Evolutionary conservation across 2,113 vertebrate species (phyloP).

Genomic region (Calidris pygmaea): DNA sequence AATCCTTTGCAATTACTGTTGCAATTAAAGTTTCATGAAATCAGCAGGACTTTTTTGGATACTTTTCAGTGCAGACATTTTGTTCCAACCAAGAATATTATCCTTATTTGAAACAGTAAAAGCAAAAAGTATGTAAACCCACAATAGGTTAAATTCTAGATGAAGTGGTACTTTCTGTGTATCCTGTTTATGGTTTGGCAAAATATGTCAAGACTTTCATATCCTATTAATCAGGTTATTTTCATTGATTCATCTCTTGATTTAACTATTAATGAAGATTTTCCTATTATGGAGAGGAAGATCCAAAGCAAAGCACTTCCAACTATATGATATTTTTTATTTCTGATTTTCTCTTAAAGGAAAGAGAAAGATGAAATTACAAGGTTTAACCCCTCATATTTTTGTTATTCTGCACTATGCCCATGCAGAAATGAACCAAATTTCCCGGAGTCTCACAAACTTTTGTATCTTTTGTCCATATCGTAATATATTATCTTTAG

Average conservation of each 20-base stretch:
- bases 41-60: slow-evolving; percentile 5
- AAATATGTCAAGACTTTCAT: slow-evolving; percentile 15
- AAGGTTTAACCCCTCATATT: background rate
- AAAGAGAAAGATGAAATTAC: background rate
- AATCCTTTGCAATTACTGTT: slow-evolving; percentile 39
- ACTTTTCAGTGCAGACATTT: background rate
- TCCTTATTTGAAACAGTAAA: background rate
- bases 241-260: slow-evolving; percentile 50
- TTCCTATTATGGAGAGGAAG: background rate
- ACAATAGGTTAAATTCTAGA: background rate
- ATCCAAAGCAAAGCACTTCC: slow-evolving; percentile 12
- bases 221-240: slow-evolving; percentile 31
- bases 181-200: background rate
- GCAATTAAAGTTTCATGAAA: slow-evolving; percentile 54
- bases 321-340: background rate
- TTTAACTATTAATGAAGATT: slow-evolving; percentile 53
- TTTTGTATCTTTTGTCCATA: background rate
- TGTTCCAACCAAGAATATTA: background rate
- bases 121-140: slow-evolving; percentile 7
- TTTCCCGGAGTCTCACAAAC: background rate
- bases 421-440: background rate
- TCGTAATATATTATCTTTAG: background rate
- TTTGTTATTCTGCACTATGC: background rate
- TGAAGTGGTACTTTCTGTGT: background rate
- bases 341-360: background rate